Evolutionary conservation across 2,888 invertebrate species (phyloP).

Genomic region (Trachelus tabidus): DNA sequence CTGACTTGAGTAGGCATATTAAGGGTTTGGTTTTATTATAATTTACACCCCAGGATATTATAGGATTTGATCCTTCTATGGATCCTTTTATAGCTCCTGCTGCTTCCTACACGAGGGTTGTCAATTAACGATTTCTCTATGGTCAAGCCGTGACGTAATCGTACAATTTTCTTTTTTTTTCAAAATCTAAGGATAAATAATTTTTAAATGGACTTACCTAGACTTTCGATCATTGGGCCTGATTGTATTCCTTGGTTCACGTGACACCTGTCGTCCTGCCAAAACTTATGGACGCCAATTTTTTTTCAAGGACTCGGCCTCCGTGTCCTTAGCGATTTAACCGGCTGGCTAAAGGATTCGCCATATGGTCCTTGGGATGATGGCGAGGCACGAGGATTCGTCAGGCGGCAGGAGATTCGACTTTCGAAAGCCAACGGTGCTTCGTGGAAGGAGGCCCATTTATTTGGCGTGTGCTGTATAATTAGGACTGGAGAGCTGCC

Average conservation of each 20-base stretch:
- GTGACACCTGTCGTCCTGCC: conserved; percentile 35
- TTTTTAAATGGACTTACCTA: neutral
- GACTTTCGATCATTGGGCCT: neutral
- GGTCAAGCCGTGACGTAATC: neutral
- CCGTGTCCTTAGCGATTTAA: conserved; percentile 42
- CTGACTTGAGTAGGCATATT: neutral
- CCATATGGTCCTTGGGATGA: conserved; percentile 55
- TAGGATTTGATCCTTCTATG: neutral
- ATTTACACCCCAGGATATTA: conserved; percentile 13
- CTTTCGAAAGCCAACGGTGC: conserved; percentile 45
- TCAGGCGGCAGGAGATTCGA: conserved; percentile 29
- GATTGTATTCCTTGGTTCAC: neutral
- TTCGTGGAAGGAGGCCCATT: conserved; percentile 56
- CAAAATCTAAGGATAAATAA: neutral
- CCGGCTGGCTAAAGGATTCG: conserved; percentile 58
- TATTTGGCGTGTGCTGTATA: conserved; percentile 62
- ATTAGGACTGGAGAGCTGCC: conserved; percentile 49
- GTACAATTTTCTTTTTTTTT: neutral
- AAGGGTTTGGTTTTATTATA: neutral
- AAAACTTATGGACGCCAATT: conserved; percentile 21
- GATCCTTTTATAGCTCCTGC: neutral
- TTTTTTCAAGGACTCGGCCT: conserved; percentile 35
- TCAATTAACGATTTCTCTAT: neutral
- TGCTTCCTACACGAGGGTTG: neutral
- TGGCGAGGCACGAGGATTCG: conserved; percentile 27